phyloP scores from a whole-genome alignment of 2,113 vertebrate genomes.

The Phocoena phocoena region DNA sequence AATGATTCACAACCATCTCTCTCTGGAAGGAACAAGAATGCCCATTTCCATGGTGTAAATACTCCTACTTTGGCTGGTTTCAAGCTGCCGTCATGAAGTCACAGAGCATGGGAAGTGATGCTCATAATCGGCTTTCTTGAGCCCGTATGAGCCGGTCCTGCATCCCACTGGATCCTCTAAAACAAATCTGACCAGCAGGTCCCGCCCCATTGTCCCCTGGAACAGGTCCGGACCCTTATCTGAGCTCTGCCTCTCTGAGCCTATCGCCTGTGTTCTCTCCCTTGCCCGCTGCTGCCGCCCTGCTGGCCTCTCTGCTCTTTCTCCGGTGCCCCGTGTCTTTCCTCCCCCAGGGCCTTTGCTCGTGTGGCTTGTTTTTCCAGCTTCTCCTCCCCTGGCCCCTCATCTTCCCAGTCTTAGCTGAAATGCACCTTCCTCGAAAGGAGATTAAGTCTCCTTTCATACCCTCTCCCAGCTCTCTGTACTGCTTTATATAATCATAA shows the following conservation, averaged over 20 bases:
- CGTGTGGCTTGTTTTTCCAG: accelerated
- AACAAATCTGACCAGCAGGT: background rate
- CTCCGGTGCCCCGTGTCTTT: background rate
- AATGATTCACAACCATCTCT: background rate
- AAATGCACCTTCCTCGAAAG: background rate
- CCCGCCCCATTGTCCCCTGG: background rate
- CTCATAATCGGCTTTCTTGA: accelerated
- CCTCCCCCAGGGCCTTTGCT: conserved; percentile 20
- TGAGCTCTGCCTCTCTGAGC: background rate
- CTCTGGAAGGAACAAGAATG: background rate
- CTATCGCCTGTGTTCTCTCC: accelerated
- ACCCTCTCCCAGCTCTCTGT: background rate
- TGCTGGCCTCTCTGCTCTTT: background rate
- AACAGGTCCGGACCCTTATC: background rate
- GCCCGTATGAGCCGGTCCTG: accelerated
- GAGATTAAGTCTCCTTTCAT: background rate
- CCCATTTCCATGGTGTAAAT: background rate
- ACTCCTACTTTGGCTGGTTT: background rate
- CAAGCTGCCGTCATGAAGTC: accelerated
- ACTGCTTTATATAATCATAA: background rate
- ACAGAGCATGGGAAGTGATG: accelerated
- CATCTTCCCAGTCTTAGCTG: background rate
- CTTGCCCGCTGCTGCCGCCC: accelerated
- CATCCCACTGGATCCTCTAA: background rate
- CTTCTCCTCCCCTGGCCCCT: background rate